phyloP scores from a whole-genome alignment of 2,797 vertebrate genomes.

The Gymnopithys bicolor region DNA sequence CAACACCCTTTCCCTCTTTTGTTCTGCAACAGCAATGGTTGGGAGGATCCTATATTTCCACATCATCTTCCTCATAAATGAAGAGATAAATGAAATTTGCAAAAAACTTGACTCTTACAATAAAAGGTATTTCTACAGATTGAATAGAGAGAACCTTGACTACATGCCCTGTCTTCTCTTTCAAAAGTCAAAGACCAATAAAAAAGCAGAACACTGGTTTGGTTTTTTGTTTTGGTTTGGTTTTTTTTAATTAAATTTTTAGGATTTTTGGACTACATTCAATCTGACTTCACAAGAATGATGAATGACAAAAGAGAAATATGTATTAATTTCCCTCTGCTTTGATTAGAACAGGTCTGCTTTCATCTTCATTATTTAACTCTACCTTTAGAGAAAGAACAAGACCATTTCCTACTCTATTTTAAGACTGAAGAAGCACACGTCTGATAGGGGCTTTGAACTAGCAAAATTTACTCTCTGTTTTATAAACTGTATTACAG shows the following conservation, averaged over 20 bases:
- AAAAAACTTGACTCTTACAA: background rate
- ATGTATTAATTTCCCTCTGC: background rate
- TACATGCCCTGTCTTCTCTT: background rate
- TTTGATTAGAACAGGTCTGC: background rate
- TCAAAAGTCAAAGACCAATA: background rate
- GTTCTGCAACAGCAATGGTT: background rate
- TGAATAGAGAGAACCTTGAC: background rate
- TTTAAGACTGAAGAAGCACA: background rate
- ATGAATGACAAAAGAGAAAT: background rate
- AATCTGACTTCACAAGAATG: background rate
- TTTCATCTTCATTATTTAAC: background rate
- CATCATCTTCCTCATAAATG: background rate
- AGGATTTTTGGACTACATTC: background rate
- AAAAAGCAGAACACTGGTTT: background rate
- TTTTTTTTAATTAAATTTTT: background rate
- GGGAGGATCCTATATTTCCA: background rate
- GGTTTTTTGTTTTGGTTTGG: too few relatives aligned
- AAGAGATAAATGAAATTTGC: fast-evolving
- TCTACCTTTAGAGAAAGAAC: background rate
- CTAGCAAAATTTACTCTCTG: background rate
- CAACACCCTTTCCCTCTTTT: background rate
- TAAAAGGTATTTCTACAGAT: background rate
- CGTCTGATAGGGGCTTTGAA: slow-evolving; percentile 22
- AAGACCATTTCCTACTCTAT: background rate
- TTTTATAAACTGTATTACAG: background rate